Base-by-base conservation (phyloP, 2,113 vertebrate species). In the Cyprichromis sp. region DNA sequence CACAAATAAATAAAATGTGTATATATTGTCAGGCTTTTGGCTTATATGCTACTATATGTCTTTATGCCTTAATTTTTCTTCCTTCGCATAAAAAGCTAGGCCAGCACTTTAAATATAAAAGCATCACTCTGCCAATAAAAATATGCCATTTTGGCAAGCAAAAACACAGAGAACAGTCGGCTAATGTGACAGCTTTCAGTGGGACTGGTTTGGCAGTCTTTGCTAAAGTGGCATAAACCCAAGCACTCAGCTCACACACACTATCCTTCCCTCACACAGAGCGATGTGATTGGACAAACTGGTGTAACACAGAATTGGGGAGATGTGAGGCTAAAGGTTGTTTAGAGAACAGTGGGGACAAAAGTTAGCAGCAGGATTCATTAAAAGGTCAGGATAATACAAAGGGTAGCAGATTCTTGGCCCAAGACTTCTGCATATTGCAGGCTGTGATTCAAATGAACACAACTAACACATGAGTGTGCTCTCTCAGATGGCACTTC, bases 161-260 rank as follows among this genome's bases (percentile, higher is more conserved):
- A 68, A 83, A 88, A 87, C 85, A 81, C 83, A 85, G 81, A 83
- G 86, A 91, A 89, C 92, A 94, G 94, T 92, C 83, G 78, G 91
- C 82, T 94, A 94, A 95, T 96, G 93, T 92, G 92, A 95, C 95
- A 94, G 94, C 87, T 93, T 94, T 95, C 93, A 91, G 93, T 89
- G 93, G 92, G 95, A 93, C 87, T 86, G 92, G 90, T 90, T 96
- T 94, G 90, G 90, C 94, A 94, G 86, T 94, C 90, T 92, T 90
- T 85, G 93, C 85, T 89, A 84, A 93, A 93, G 91, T 94, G 95
- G 93, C 93, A 87, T 63, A 6, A 83, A 84, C 91, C 93, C 96
- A 96, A 95, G 80, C 82, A 84, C 81, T 86, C 82, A 24, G 87
- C 4, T 7, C 89, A 91, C 80, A 91, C 81, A 88, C 68, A 86